Evolutionary conservation across 2,888 invertebrate genomes (phyloP).

Genomic region (Drosophila kanekoi): DNA sequence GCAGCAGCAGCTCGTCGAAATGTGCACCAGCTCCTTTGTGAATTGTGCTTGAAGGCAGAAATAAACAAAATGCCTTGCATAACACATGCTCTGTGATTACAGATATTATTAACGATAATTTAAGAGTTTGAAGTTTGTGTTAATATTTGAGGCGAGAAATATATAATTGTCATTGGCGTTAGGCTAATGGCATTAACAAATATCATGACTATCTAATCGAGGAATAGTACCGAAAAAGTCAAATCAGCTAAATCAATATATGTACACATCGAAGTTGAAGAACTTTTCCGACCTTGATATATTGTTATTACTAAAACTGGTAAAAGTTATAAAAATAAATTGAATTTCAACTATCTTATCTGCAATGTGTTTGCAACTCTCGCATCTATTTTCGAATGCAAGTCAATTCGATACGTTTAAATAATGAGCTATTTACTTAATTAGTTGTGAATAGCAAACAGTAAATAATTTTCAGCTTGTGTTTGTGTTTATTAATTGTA

Average conservation of each 20-base stretch:
- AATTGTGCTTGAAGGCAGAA: conserved; percentile 5
- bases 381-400: conserved; percentile 10
- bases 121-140: conserved; percentile 31
- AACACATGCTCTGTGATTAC: conserved; percentile 16
- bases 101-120: conserved; percentile 41
- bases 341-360: conserved; percentile 46
- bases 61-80: conserved; percentile 30
- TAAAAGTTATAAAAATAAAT: conserved; percentile 22
- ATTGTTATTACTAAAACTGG: background rate
- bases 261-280: background rate
- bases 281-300: conserved; percentile 40
- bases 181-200: conserved; percentile 65
- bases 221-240: conserved; percentile 1
- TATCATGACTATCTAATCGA: conserved; percentile 74
- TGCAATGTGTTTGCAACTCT: background rate
- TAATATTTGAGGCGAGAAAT: conserved; percentile 26
- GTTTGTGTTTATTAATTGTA: conserved; percentile 53
- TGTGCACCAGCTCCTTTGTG: background rate
- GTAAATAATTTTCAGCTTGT: conserved; percentile 25
- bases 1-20: background rate
- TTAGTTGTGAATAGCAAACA: conserved; percentile 28
- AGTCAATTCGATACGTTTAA: conserved; percentile 24
- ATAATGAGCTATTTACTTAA: conserved; percentile 51
- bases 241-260: conserved; percentile 15
- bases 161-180: conserved; percentile 52